phyloP scores from a whole-genome alignment of 2,113 vertebrate species.

The Promerops cafer region DNA sequence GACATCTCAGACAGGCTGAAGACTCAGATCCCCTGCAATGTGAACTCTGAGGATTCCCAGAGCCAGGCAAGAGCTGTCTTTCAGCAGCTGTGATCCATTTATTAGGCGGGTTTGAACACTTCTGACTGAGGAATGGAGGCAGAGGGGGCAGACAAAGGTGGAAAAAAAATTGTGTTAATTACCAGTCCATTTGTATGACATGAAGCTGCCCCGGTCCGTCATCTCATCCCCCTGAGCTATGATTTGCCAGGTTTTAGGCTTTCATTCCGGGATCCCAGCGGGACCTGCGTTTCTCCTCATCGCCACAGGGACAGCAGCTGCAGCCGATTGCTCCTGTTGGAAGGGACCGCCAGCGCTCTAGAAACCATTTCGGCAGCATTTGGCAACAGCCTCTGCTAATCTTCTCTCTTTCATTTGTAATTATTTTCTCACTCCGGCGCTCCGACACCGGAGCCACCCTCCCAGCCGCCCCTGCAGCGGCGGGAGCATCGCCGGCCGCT shows the following conservation, averaged over 20 bases:
- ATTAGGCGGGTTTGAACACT: background rate
- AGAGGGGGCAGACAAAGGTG: slow-evolving; percentile 2
- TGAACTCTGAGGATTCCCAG: background rate
- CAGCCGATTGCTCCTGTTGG: slow-evolving; percentile 40
- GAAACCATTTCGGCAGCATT: slow-evolving; percentile 66
- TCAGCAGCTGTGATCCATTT: slow-evolving; percentile 63
- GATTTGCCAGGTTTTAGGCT: slow-evolving; percentile 15
- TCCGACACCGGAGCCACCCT: background rate
- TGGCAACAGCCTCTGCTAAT: slow-evolving; percentile 65
- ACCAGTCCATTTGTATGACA: slow-evolving; percentile 27
- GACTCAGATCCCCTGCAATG: background rate
- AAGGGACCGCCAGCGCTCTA: slow-evolving; percentile 37
- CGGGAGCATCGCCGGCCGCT: background rate
- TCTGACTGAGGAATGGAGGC: background rate
- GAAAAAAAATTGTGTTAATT: background rate
- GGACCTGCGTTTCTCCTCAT: background rate
- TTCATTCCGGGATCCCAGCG: background rate
- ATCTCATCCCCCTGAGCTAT: background rate
- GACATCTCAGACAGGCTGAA: background rate
- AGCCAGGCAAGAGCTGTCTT: background rate
- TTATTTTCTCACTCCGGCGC: slow-evolving; percentile 62
- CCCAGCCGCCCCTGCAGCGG: background rate
- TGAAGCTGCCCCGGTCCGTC: slow-evolving; percentile 42
- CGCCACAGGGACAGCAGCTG: slow-evolving; percentile 70
- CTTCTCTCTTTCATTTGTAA: slow-evolving; percentile 75